phyloP scores from a whole-genome alignment of 2,113 vertebrate species.

The Patagioenas fasciata region DNA sequence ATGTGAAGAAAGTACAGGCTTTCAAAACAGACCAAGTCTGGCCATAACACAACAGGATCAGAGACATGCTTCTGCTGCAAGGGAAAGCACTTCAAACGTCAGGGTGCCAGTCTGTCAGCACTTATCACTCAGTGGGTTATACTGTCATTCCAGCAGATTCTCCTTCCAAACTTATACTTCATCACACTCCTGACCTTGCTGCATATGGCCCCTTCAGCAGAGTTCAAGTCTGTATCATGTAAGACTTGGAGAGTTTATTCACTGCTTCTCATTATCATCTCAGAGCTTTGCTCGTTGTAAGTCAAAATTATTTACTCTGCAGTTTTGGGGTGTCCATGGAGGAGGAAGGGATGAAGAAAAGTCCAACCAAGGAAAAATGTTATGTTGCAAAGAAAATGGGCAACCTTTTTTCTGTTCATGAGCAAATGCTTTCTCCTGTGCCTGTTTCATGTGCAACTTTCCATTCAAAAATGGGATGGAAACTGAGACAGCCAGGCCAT shows the following conservation, averaged over 20 bases:
- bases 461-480: constrained; percentile 43
- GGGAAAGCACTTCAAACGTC: constrained; percentile 53
- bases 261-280: neutral
- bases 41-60: constrained; percentile 37
- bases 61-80: constrained; percentile 5
- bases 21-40: constrained; percentile 25
- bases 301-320: neutral
- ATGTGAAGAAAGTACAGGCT: constrained; percentile 17
- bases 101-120: constrained; percentile 55
- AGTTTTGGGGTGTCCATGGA: neutral
- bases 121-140: constrained; percentile 55
- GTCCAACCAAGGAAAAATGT: neutral
- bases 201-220: neutral
- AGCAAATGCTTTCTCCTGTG: neutral
- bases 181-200: constrained; percentile 42
- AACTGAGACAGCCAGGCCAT: neutral
- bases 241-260: neutral
- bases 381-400: neutral
- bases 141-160: constrained; percentile 31
- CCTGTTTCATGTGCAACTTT: neutral
- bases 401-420: neutral
- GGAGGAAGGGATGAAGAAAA: neutral
- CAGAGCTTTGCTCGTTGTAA: neutral
- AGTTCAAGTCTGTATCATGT: constrained; percentile 13
- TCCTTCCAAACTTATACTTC: constrained; percentile 41